Evolutionary conservation across 2,797 vertebrate species (phyloP).

Genomic region (Vespertilio murinus): DNA sequence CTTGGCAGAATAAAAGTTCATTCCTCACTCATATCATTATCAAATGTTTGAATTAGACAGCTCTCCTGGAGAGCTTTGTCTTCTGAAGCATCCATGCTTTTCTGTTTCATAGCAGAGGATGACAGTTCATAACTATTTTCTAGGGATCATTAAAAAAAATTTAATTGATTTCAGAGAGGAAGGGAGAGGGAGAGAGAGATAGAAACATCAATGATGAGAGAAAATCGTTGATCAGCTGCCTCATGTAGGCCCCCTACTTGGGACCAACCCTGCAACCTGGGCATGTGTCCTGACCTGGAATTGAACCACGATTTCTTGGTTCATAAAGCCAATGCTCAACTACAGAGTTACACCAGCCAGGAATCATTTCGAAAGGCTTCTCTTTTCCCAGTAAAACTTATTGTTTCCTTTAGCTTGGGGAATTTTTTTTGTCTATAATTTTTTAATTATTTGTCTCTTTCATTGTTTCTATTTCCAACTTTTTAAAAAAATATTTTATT

Average conservation of each 20-base stretch:
- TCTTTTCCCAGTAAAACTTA: not conserved
- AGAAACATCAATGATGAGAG: too few relatives aligned
- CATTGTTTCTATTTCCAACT: not conserved
- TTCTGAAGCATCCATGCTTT: not conserved
- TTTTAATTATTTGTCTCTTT: not conserved
- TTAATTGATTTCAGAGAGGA: too few relatives aligned
- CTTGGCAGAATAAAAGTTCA: not conserved
- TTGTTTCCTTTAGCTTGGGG: not conserved
- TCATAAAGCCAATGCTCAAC: too few relatives aligned
- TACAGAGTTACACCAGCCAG: too few relatives aligned
- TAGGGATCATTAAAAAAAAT: too few relatives aligned
- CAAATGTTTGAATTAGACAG: not conserved
- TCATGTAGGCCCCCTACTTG: too few relatives aligned
- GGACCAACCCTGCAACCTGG: too few relatives aligned
- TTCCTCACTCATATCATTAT: not conserved
- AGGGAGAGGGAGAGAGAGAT: too few relatives aligned
- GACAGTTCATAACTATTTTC: not conserved
- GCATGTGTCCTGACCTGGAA: too few relatives aligned
- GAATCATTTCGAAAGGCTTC: not conserved
- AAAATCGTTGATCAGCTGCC: too few relatives aligned
- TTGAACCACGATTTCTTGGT: too few relatives aligned
- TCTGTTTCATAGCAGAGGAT: not conserved
- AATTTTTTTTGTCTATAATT: not conserved
- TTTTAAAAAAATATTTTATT: too few relatives aligned
- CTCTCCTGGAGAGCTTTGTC: not conserved